These are phyloP conservation scores for Protosalanx chinensis DNA, from an alignment of 2,797 vertebrate species.

Conservation along the genomic window DNA sequence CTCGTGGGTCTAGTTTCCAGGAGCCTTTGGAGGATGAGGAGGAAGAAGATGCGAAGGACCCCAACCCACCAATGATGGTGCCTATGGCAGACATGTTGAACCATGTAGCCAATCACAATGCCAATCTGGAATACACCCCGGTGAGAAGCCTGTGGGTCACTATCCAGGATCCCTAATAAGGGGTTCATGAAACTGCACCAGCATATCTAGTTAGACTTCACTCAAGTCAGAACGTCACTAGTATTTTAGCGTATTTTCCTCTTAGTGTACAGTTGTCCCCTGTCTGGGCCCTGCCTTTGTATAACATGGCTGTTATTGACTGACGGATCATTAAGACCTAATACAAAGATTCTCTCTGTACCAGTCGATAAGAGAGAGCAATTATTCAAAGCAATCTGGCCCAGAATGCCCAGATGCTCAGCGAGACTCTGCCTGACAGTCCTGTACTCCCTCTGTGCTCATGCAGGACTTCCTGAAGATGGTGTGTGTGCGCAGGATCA, in stretches of 20 bases:
- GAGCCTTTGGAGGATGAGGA: constrained; percentile 79
- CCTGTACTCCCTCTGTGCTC: background rate
- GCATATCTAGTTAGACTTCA: background rate
- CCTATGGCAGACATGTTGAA: constrained; percentile 96
- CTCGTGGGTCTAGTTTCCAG: constrained; percentile 81
- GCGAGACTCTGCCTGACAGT: background rate
- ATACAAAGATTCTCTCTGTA: no score
- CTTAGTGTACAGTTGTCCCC: no score
- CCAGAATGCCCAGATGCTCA: background rate
- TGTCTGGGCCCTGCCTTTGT: no score
- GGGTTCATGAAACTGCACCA: background rate
- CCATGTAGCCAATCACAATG: constrained; percentile 87
- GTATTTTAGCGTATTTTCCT: no score
- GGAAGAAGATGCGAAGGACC: constrained; percentile 74
- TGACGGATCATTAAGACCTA: no score
- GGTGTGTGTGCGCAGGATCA: constrained; percentile 77
- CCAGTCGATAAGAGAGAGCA: no score
- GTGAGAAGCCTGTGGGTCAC: constrained; percentile 67
- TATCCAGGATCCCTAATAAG: background rate
- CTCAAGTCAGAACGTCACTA: no score
- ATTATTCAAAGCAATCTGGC: no score
- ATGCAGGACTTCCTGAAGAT: constrained; percentile 84
- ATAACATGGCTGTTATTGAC: no score
- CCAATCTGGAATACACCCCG: constrained; percentile 85
- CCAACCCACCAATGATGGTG: constrained; percentile 91